These are phyloP conservation scores for Desoria tigrina DNA, from an alignment of 2,888 invertebrate species.

Conservation along the genomic window DNA sequence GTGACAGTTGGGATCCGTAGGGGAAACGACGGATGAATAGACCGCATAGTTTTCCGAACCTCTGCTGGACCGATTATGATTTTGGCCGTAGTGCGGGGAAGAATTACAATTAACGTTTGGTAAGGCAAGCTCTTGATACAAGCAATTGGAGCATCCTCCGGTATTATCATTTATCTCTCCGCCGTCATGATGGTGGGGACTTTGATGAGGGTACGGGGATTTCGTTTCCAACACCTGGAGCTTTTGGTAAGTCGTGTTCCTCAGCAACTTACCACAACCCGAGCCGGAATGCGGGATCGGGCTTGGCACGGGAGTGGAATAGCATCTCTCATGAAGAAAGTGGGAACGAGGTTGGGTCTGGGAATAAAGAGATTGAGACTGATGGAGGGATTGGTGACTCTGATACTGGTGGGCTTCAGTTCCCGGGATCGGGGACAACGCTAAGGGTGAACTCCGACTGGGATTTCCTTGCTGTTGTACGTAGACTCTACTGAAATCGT, in stretches of 20 bases:
- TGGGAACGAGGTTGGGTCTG: neutral
- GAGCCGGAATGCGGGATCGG: slow-evolving; percentile 31
- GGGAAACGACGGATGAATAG: neutral
- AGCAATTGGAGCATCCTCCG: slow-evolving; percentile 26
- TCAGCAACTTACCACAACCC: slow-evolving; percentile 27
- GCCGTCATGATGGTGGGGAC: neutral
- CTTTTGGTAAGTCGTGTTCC: neutral
- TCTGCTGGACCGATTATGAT: slow-evolving; percentile 14
- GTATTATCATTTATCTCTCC: slow-evolving; percentile 4
- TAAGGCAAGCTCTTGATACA: slow-evolving; percentile 39
- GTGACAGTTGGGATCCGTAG: slow-evolving; percentile 9
- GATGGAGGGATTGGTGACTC: neutral
- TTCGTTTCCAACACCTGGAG: neutral
- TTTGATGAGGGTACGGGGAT: slow-evolving; percentile 25
- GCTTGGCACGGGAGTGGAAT: slow-evolving; percentile 30
- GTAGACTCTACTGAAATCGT: neutral
- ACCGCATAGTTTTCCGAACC: slow-evolving; percentile 9
- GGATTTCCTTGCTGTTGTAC: neutral
- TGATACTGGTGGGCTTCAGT: neutral
- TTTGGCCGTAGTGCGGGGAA: slow-evolving; percentile 13
- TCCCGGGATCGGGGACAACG: neutral
- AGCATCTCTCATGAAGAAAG: slow-evolving; percentile 26
- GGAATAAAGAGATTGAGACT: neutral
- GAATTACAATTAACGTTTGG: slow-evolving; percentile 3
- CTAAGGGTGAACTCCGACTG: neutral